Evolutionary conservation across 1,140 invertebrate species (phyloP).

Genomic region (Radopholus similis): DNA sequence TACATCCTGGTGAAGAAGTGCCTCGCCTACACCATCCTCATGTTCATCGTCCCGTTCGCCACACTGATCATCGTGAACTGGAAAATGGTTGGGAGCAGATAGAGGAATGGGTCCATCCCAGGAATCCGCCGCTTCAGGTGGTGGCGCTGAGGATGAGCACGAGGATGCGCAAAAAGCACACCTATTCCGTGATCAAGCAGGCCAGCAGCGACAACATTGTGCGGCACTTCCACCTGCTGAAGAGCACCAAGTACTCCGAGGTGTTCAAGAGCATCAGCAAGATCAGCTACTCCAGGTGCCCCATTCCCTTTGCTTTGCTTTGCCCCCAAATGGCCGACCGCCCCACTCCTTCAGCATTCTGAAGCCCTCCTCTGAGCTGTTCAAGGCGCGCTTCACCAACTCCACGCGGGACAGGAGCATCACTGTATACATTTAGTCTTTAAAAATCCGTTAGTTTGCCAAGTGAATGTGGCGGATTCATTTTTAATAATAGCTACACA

Average conservation of each 20-base stretch:
- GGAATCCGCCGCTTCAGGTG: background rate
- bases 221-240: constrained; percentile 52
- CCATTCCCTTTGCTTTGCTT: background rate
- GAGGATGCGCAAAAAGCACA: constrained; percentile 51
- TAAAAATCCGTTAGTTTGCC: too few relatives aligned
- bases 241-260: constrained; percentile 47
- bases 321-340: background rate
- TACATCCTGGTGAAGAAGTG: constrained; percentile 52
- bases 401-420: constrained; percentile 51
- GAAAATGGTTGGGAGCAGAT: constrained; percentile 37
- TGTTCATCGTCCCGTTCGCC: constrained; percentile 56
- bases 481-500: too few relatives aligned
- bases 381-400: constrained; percentile 52
- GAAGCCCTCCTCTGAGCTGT: constrained; percentile 43
- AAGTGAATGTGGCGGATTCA: too few relatives aligned
- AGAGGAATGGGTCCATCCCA: background rate
- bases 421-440: too few relatives aligned
- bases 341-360: constrained; percentile 16
- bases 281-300: constrained; percentile 40
- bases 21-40: constrained; percentile 54
- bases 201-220: constrained; percentile 29
- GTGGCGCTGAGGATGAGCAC: constrained; percentile 44
- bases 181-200: constrained; percentile 50
- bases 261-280: constrained; percentile 52
- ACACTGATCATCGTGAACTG: constrained; percentile 52